Percentiles rank a stretch among this genome's conserved stretches.
These are phyloP conservation scores for Polietes domitor DNA, from an alignment of 2,888 invertebrate genomes.

Conservation along the genomic window DNA sequence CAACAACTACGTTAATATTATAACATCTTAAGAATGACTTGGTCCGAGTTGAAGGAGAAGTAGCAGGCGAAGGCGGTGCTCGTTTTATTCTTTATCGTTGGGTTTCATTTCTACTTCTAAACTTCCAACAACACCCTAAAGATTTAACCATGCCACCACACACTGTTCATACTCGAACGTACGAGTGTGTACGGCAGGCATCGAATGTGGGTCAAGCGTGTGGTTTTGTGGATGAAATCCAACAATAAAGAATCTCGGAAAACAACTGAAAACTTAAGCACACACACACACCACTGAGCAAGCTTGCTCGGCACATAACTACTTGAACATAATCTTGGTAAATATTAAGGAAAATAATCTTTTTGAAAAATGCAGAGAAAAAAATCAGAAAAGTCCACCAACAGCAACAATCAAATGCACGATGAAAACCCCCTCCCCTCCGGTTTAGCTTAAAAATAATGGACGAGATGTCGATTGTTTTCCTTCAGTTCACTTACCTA, in stretches of 20 bases:
- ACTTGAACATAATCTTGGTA: slow-evolving; percentile 26
- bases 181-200: background rate
- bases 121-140: background rate
- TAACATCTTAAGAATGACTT: background rate
- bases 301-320: no score
- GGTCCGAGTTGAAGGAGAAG: background rate
- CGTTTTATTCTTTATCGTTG: no score
- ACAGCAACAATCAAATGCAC: background rate
- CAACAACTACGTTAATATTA: background rate
- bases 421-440: slow-evolving; percentile 1
- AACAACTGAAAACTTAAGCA: background rate
- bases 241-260: background rate
- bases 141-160: background rate
- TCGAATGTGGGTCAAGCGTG: slow-evolving; percentile 64
- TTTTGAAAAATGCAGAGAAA: background rate
- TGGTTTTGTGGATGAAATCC: slow-evolving; percentile 32
- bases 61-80: background rate
- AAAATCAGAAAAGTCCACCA: background rate
- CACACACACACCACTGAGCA: background rate
- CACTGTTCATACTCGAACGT: background rate
- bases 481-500: background rate
- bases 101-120: no score
- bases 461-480: background rate
- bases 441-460: background rate
- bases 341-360: slow-evolving; percentile 27